A percentile compares a stretch with the other conserved stretches of the same genome.
phyloP scores from a whole-genome alignment of 1,140 invertebrate genomes.

The Mactra quadrangularis region DNA sequence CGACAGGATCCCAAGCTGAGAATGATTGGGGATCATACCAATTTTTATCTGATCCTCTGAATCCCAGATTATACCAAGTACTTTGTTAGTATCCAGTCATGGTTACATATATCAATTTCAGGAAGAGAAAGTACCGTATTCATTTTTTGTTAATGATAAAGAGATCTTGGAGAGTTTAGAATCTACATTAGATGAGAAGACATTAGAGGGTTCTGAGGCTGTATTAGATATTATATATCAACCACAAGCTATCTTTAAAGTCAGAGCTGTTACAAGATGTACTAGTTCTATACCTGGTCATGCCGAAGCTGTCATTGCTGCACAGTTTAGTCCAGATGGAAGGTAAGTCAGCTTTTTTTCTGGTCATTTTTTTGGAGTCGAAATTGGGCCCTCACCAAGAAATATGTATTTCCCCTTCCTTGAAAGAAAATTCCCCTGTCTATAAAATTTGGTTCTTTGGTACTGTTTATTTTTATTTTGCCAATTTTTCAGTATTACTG shows the following conservation, averaged over 20 bases:
- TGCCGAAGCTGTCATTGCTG: conserved; percentile 97
- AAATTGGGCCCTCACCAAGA: background rate
- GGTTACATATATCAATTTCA: too few species aligned
- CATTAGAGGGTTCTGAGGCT: conserved; percentile 86
- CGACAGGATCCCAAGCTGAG: too few species aligned
- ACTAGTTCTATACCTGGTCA: conserved; percentile 94
- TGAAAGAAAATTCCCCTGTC: too few species aligned
- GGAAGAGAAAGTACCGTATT: conserved; percentile 87
- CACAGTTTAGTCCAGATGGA: conserved; percentile 97
- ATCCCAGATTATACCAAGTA: too few species aligned
- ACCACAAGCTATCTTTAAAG: conserved; percentile 97
- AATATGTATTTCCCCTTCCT: too few species aligned
- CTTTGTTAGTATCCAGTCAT: too few species aligned
- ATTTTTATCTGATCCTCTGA: too few species aligned
- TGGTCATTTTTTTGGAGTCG: background rate
- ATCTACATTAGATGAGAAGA: conserved; percentile 87
- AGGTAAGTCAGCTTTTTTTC: conserved; percentile 77
- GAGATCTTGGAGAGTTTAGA: conserved; percentile 92
- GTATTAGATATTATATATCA: conserved; percentile 96
- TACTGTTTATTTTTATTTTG: background rate
- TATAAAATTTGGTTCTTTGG: too few species aligned
- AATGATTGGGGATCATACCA: too few species aligned
- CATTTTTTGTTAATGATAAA: conserved; percentile 94
- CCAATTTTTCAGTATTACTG: background rate
- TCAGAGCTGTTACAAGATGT: conserved; percentile 85